phyloP scores from a whole-genome alignment of 2,797 vertebrate genomes.

The Xiphophorus birchmanni region DNA sequence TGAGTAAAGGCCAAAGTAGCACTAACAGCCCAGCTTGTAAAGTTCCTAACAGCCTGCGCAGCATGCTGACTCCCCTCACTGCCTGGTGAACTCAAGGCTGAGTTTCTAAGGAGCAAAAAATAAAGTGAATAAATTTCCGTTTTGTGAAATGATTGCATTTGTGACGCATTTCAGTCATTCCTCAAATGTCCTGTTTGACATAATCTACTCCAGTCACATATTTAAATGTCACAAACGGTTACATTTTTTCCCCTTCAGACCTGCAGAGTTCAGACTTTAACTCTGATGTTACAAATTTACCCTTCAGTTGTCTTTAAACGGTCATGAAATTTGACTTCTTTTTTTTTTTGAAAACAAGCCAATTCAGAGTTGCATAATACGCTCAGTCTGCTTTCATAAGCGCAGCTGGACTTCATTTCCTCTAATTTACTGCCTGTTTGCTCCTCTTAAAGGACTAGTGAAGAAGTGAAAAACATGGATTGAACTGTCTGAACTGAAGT shows the following conservation, averaged over 20 bases:
- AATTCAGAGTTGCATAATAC: slow-evolving; percentile 14
- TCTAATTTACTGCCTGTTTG: neutral
- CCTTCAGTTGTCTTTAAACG: neutral
- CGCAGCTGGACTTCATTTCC: slow-evolving; percentile 27
- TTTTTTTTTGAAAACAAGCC: neutral
- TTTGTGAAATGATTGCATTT: neutral
- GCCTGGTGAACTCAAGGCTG: neutral
- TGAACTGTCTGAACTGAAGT: neutral
- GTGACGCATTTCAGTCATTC: neutral
- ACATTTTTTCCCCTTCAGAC: neutral
- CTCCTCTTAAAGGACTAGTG: neutral
- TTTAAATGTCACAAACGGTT: neutral
- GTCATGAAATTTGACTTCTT: neutral
- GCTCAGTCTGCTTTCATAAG: slow-evolving; percentile 4
- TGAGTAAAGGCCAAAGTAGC: neutral
- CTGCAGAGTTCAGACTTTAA: neutral
- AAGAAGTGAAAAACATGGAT: neutral
- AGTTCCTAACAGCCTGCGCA: neutral
- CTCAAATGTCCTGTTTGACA: neutral
- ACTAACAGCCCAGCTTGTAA: neutral
- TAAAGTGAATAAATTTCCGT: too few species aligned
- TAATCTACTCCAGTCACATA: neutral
- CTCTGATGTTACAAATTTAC: neutral
- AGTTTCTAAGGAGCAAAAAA: neutral
- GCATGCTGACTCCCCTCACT: neutral